Evolutionary conservation across 2,113 vertebrate species (phyloP), one percentile per base, ranked within the genome.

Genomic region (Choloepus hoffmanni): DNA sequence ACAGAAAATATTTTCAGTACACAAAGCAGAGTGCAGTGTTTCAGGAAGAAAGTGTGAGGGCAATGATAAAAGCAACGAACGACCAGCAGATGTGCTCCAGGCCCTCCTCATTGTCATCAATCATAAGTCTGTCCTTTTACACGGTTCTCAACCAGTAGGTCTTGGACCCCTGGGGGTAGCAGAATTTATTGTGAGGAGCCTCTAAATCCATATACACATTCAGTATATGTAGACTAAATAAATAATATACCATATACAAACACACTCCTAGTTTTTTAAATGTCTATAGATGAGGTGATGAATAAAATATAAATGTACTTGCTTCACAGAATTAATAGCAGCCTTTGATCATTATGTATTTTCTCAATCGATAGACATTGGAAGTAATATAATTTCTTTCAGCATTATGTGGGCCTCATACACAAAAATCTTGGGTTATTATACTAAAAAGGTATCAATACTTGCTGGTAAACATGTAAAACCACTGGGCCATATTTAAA

Each of bases 1-100:
- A 94, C 70, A 97, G 85, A 97, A 95, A 95, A 93, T 90, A 86
- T 95, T 97, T 95, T 97, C 67, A 95, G 96, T 98, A 91, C 97
- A 97, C 96, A 97, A 68, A 95, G 73, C 28, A 1, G 30, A 65
- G 94, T 96, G 55, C 70, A 79, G 60, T 63, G 40, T 92, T 92
- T 96, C 79, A 67, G 84, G 76, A 88, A 92, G 86, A 85, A 85
- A 91, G 65, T 85, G 76, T 94, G 67, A 94, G 60, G 89, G 83
- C 91, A n/a, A 87, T 43, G 95, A 95, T 94, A 76, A 97, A 97
- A 95, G 91, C 78, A 23, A 53, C 8, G 16, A 68, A 89, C 67
- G 82, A 28, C 89, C n/a, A 63, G 84, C 97, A 97, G 97, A 94
- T 97, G 92, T 97, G 92, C 91, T 93, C 95, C 48, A 16, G 90